Base-by-base conservation (phyloP, 2,797 vertebrate species). In the Gastrophryne carolinensis region DNA sequence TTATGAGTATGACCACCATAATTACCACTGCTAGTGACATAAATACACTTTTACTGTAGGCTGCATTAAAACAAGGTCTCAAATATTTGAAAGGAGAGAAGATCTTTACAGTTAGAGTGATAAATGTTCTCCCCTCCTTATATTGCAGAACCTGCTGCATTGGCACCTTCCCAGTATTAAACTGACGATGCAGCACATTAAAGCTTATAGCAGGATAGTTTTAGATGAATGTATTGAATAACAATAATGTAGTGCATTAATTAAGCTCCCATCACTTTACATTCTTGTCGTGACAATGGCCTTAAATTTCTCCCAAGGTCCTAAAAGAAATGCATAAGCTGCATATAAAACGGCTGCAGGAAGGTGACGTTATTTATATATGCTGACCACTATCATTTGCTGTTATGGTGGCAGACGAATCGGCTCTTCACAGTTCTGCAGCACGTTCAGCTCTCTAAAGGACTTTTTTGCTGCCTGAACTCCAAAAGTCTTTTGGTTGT, bases 161-260 rank as follows among this genome's bases (percentile, higher is more conserved):
- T 71, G 75, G 66, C 67, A 77, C 50, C 44, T 4, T 6, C 54
- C 12, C 15, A 44, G 27, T 23, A 29, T 29, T 17, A 71, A 77
- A 77, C 73, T 57, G 75, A 50, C 8, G 60, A 77, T 77, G 67
- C 75, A 54, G 75, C 67, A 71, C 60, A 47, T 63, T 12, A 49
- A 41, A 50, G 62, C 35, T 57, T 66, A 77, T 77, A 50, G 57
- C 35, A 30, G 15, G 63, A 62, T 57, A 75, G 35, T 21, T 64
- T 70, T 32, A 57, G 29, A 64, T 35, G 56, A 77, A 71, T 71
- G 60, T 21, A 77, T 64, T 65, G 75, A 77, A 77, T 77, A 77
- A 63, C 74, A 70, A 77, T 70, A 71, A 71, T 29, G 4, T 21
- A 57, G 50, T 23, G 15, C 60, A 77, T 77, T 77, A 77, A 64